A percentile compares a stretch with the other conserved stretches of the same genome.
Evolutionary conservation across 35 echinoderm and acorn worm genomes (phyloP).

Genomic region (Nesometra sesokonis): DNA sequence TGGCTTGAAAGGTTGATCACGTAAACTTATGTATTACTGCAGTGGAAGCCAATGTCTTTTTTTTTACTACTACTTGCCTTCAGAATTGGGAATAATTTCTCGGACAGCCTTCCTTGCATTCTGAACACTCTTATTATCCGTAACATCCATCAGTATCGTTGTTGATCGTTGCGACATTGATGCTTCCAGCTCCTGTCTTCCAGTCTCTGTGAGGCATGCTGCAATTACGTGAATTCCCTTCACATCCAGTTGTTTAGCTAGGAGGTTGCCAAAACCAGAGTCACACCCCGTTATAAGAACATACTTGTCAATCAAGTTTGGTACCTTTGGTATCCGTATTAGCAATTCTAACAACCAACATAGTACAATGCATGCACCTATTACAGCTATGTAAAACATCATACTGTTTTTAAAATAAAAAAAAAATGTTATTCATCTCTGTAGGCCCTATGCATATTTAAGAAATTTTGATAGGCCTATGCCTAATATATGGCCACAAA

Average conservation of each 20-base stretch:
- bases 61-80: neutral
- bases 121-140: slow-evolving; percentile 37
- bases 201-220: slow-evolving; percentile 45
- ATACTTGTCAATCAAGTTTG: slow-evolving; percentile 29
- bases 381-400: neutral
- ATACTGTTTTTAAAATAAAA: too few species aligned
- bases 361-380: neutral
- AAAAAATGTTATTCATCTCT: too few species aligned
- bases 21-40: too few species aligned
- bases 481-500: too few species aligned
- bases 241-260: slow-evolving; percentile 48
- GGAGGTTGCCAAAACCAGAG: slow-evolving; percentile 58
- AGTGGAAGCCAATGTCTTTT: too few species aligned
- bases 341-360: neutral
- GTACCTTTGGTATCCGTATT: neutral
- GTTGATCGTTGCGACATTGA: slow-evolving; percentile 23
- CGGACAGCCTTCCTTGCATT: neutral
- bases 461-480: too few species aligned
- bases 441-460: too few species aligned
- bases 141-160: slow-evolving; percentile 44
- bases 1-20: too few species aligned
- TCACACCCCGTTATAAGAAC: slow-evolving; percentile 76
- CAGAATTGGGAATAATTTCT: neutral
- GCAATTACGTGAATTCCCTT: slow-evolving; percentile 66
- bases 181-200: slow-evolving; percentile 8